phyloP scores from a whole-genome alignment of 2,797 vertebrate genomes.

The Xenentodon cancila region DNA sequence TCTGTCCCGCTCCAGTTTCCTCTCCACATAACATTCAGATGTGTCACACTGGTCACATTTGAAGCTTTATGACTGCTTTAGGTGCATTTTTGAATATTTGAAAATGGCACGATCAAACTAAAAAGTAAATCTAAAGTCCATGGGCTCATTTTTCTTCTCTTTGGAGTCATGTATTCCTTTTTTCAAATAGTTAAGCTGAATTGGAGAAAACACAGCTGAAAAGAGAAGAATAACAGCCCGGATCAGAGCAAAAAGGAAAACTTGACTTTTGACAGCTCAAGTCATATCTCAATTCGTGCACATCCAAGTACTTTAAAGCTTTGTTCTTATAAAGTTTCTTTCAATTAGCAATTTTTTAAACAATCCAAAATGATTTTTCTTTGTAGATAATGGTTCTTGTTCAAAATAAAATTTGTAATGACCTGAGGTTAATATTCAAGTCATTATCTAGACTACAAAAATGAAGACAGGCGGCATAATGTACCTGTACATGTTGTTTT shows the following conservation, averaged over 20 bases:
- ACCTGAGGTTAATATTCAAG: slow-evolving; percentile 41
- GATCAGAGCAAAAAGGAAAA: neutral
- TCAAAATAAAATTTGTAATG: slow-evolving; percentile 34
- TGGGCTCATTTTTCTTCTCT: neutral
- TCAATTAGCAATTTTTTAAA: slow-evolving; percentile 12
- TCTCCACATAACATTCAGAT: neutral
- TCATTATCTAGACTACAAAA: slow-evolving; percentile 39
- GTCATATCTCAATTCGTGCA: neutral
- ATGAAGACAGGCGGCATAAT: slow-evolving; percentile 39
- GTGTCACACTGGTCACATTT: neutral
- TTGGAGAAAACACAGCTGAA: slow-evolving; percentile 4
- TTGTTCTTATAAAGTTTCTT: slow-evolving; percentile 32
- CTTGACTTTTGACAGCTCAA: slow-evolving; percentile 9
- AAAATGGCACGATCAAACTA: neutral
- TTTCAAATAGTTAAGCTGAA: neutral
- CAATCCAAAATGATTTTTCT: slow-evolving; percentile 15
- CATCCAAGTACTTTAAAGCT: slow-evolving; percentile 18
- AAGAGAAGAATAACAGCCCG: neutral
- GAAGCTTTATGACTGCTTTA: slow-evolving; percentile 5
- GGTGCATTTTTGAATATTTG: slow-evolving; percentile 6
- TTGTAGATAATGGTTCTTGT: slow-evolving; percentile 30
- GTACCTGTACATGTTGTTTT: slow-evolving; percentile 25
- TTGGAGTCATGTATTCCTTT: neutral
- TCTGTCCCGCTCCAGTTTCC: neutral
- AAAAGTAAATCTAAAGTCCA: neutral